Conservation (phyloP, 1,140 invertebrate genomes). For the Agrypnia vestita region DNA sequence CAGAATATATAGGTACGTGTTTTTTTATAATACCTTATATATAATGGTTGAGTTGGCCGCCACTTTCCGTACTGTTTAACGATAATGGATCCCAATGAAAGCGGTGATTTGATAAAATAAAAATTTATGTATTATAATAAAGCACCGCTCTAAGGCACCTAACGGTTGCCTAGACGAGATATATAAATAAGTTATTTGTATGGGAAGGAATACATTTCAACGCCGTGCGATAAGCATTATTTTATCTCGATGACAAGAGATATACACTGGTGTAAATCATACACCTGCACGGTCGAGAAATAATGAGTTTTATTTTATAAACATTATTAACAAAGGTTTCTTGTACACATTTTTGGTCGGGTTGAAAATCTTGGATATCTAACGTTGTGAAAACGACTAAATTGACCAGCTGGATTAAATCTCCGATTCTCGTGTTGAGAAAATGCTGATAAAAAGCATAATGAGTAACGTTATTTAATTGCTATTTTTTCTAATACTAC, state of each 20-base stretch:
- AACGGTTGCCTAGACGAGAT: conserved; percentile 23
- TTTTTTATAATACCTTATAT: too few relatives aligned
- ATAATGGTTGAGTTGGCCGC: conserved; percentile 1
- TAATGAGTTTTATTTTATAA: conserved; percentile 20
- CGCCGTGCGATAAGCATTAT: conserved; percentile 14
- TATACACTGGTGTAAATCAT: conserved; percentile 25
- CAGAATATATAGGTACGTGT: too few relatives aligned
- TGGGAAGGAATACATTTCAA: conserved; percentile 7
- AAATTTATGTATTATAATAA: conserved; percentile 46
- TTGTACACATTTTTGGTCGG: too few relatives aligned
- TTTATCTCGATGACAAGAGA: conserved; percentile 35
- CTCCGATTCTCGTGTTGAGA: too few relatives aligned
- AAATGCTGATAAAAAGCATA: too few relatives aligned
- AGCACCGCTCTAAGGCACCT: conserved; percentile 29
- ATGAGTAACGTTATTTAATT: too few relatives aligned
- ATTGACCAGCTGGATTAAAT: too few relatives aligned
- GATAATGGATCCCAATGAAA: conserved; percentile 34
- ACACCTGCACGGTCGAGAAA: background rate
- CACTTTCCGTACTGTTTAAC: conserved; percentile 41
- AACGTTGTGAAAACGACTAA: too few relatives aligned
- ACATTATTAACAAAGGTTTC: background rate
- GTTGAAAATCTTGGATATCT: too few relatives aligned
- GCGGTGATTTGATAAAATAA: conserved; percentile 46
- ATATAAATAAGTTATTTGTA: conserved; percentile 45
- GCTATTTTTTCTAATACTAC: too few relatives aligned